Percentiles rank a stretch among this genome's conserved stretches.
phyloP scores from a whole-genome alignment of 2,797 vertebrate species.

The Hybognathus amarus region DNA sequence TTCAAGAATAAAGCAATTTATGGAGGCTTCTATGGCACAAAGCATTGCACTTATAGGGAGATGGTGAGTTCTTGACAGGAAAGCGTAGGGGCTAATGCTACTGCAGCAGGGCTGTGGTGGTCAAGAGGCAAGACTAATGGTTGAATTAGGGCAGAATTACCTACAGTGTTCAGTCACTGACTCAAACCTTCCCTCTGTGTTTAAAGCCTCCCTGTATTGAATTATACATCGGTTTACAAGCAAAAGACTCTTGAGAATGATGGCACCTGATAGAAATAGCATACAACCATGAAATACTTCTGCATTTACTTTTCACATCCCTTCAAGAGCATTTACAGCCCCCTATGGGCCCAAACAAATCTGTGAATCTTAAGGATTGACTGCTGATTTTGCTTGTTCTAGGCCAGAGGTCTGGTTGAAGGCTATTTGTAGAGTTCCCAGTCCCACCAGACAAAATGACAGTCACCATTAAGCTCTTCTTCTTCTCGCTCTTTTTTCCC shows the following conservation, averaged over 20 bases:
- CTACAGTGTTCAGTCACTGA: conserved; percentile 19
- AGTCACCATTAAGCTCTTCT: conserved; percentile 50
- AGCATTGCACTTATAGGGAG: conserved; percentile 14
- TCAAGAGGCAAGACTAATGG: conserved; percentile 36
- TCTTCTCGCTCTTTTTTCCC: conserved; percentile 35
- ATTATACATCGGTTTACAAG: conserved; percentile 34
- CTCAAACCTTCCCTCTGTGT: no score
- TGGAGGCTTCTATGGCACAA: background rate
- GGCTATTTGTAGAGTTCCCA: conserved; percentile 50
- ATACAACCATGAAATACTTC: background rate
- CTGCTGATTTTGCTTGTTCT: conserved; percentile 34
- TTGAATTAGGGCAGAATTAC: conserved; percentile 29
- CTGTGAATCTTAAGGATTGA: conserved; percentile 11
- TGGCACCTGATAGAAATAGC: background rate
- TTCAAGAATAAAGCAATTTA: conserved; percentile 17
- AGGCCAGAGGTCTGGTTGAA: conserved; percentile 36
- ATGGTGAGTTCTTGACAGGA: conserved; percentile 11
- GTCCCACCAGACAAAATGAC: conserved; percentile 45
- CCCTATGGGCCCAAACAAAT: background rate
- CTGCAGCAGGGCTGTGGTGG: conserved; percentile 8
- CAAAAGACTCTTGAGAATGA: conserved; percentile 26
- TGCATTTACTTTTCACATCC: background rate
- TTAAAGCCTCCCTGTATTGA: conserved; percentile 16
- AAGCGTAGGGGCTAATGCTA: conserved; percentile 1
- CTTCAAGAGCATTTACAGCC: background rate